A percentile compares a stretch with the other conserved stretches of the same genome.
Conservation (phyloP, 2,797 vertebrate species). For the Aplochiton taeniatus region DNA sequence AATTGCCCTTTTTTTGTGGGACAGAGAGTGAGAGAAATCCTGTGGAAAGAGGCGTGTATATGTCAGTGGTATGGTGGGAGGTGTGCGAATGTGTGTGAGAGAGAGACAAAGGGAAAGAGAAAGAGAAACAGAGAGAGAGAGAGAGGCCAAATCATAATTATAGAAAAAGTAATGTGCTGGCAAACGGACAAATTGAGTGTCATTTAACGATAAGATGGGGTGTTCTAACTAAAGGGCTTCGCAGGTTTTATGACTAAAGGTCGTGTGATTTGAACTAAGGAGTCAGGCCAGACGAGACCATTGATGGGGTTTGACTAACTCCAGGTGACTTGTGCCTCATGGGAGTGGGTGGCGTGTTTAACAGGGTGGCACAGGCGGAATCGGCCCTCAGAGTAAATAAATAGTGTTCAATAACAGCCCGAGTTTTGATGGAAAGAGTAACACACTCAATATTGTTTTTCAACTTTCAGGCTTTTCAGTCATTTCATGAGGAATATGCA, state of each 20-base stretch:
- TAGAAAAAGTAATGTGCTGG: neutral
- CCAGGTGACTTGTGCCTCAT: constrained; percentile 20
- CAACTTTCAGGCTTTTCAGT: neutral
- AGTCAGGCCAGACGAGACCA: constrained; percentile 25
- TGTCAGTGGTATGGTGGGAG: neutral
- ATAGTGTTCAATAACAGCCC: constrained; percentile 55
- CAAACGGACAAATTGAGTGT: neutral
- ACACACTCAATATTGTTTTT: constrained; percentile 40
- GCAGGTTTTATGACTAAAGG: no score
- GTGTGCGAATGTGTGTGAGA: constrained; percentile 1
- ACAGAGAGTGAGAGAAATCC: neutral
- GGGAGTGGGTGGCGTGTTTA: constrained; percentile 62
- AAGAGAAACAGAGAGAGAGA: no score
- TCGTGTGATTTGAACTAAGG: constrained; percentile 34
- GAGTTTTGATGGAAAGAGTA: constrained; percentile 69
- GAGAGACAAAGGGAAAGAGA: neutral
- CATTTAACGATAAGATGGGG: no score
- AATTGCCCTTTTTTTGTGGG: neutral
- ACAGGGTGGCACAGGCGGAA: constrained; percentile 47
- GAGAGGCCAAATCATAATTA: neutral
- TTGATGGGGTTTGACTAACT: neutral
- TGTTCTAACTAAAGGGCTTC: no score
- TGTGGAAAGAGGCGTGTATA: neutral
- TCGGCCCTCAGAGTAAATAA: constrained; percentile 54
- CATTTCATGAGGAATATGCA: no score